phyloP scores from a whole-genome alignment of 1,140 invertebrate genomes.

The Phymastichus coffea region DNA sequence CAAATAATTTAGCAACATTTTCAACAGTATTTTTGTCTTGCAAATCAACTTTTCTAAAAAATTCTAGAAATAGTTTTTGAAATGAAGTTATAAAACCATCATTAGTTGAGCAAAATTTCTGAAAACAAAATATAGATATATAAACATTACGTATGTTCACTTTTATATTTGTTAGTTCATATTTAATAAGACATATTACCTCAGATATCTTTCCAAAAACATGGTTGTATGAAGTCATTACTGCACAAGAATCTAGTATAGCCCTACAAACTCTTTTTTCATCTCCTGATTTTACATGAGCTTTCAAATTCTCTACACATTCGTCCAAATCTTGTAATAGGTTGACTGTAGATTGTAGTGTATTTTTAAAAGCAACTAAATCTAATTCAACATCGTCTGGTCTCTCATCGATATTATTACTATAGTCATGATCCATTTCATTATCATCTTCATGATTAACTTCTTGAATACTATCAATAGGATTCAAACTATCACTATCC shows the following conservation, averaged over 20 bases:
- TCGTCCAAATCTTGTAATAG: constrained; percentile 16
- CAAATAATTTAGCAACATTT: constrained; percentile 17
- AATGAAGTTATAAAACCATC: constrained; percentile 15
- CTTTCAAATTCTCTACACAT: not conserved
- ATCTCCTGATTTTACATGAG: constrained; percentile 1
- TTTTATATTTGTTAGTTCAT: not conserved
- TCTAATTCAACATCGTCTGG: constrained; percentile 10
- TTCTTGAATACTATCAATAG: not conserved
- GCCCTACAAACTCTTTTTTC: constrained; percentile 11
- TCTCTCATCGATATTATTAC: too few species aligned
- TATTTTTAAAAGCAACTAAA: constrained; percentile 8
- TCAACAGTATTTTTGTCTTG: constrained; percentile 17
- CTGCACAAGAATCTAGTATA: constrained; percentile 18
- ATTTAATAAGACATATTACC: not conserved
- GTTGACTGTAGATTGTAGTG: constrained; percentile 2
- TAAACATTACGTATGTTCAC: not conserved
- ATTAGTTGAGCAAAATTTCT: constrained; percentile 18
- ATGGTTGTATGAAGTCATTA: constrained; percentile 15
- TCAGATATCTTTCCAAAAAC: constrained; percentile 13
- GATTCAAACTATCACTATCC: too few species aligned
- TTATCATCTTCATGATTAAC: not conserved
- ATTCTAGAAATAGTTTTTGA: constrained; percentile 9
- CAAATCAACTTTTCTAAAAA: constrained; percentile 10
- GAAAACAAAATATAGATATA: constrained; percentile 2
- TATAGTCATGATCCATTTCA: too few species aligned